Conservation (phyloP, 2,113 vertebrate species). For the Rhinolophus sinicus region DNA sequence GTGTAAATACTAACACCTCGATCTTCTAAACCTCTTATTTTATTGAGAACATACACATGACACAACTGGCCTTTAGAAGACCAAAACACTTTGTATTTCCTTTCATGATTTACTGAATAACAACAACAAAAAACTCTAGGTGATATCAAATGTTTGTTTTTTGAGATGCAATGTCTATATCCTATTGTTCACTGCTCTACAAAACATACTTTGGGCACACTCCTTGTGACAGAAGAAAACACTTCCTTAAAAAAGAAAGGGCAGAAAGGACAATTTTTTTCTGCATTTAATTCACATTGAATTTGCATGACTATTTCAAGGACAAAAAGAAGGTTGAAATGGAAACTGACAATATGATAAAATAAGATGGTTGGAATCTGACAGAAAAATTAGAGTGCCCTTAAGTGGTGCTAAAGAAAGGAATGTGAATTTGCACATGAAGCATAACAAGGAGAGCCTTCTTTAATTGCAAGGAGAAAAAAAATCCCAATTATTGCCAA, state of each 20-base stretch:
- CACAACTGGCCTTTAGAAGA: not conserved
- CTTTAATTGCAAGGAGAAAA: conserved; percentile 57
- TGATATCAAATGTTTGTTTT: conserved; percentile 50
- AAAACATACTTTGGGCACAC: conserved; percentile 52
- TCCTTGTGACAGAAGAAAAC: conserved; percentile 47
- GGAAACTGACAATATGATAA: conserved; percentile 72
- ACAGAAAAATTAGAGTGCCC: conserved; percentile 70
- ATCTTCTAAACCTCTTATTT: not conserved
- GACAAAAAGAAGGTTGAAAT: conserved; percentile 64
- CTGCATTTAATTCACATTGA: conserved; percentile 76
- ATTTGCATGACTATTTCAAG: conserved; percentile 65
- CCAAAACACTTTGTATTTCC: not conserved
- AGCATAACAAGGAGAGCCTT: conserved; percentile 18
- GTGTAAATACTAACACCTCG: not conserved
- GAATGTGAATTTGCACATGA: not conserved
- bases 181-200: conserved; percentile 47
- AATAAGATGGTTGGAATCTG: conserved; percentile 55
- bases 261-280: conserved; percentile 55
- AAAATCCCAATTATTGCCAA: conserved; percentile 72
- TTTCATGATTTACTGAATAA: not conserved
- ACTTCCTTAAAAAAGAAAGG: conserved; percentile 56
- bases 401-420: conserved; percentile 68
- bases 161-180: conserved; percentile 52
- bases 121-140: not conserved
- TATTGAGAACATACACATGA: not conserved